Base-by-base conservation (phyloP, 2,888 invertebrate species). In the Ernsta delagoae region DNA sequence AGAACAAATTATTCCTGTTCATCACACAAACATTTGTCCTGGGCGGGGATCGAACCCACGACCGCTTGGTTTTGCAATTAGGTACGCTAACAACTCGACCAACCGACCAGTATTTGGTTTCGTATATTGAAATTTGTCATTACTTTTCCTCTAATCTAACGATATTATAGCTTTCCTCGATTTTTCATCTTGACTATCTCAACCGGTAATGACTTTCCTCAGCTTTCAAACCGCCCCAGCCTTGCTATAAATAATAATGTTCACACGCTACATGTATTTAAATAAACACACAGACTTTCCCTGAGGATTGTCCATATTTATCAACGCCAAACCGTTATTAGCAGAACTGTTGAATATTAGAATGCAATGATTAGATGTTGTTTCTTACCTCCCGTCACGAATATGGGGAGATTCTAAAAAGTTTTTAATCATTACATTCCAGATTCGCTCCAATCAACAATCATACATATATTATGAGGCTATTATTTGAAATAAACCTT, bases 201-300 rank as follows among this genome's bases (percentile, higher is more conserved):
- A 70, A 76, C 77, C 77, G 75, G 77, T 79, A 77, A 77, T 74
- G 68, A 79, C 89, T 89, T 88, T 89, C 88, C 80, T 79, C 24
- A 76, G 81, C 87, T 88, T 87, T 87, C 87, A 80, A 84, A 53
- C 53, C 76, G 36, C 70, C 73, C 70, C 73, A 69, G 72, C 54
- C 39, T 72, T 53, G 53, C 84, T 83, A 86, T 88, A 86, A 87
- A 88, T 88, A 86, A 87, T 86, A 84, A 82, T 82, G 81, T 87
- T 85, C 86, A 80, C 86, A 87, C 84, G 83, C 78, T 70, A 74
- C 72, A 71, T 70, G 79, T 77, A 79, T 83, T 83, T 81, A 80
- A 85, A 86, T 87, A 85, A 83, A 83, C 81, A 80, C 78, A 81
- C 80, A 82, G 79, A 75, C 87, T 88, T 86, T 86, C 87, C 79